Percentiles rank a stretch among this genome's conserved stretches.
Conservation (phyloP, 2,888 invertebrate genomes). For the Masnerella sp. region DNA sequence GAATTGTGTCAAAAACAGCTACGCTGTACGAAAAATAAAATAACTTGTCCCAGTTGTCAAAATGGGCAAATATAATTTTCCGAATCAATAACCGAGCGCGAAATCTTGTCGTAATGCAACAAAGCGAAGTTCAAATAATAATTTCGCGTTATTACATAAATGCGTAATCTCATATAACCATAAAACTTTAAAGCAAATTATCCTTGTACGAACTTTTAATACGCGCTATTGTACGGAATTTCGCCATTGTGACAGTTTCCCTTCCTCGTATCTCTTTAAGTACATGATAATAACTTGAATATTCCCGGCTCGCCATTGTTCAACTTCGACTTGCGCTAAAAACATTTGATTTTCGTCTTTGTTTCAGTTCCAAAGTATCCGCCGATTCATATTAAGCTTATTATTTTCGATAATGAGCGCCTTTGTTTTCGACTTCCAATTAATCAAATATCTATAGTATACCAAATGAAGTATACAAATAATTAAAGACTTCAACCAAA, state of each 20-base stretch:
- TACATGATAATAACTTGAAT: slow-evolving; percentile 52
- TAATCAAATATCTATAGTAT: not conserved
- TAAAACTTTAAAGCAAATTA: slow-evolving; percentile 55
- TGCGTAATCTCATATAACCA: slow-evolving; percentile 38
- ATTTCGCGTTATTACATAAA: too few relatives aligned
- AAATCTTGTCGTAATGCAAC: too few relatives aligned
- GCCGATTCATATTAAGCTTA: slow-evolving; percentile 29
- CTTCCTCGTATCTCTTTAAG: slow-evolving; percentile 51
- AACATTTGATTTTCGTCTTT: slow-evolving; percentile 43
- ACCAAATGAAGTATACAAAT: too few relatives aligned
- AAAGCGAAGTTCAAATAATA: too few relatives aligned
- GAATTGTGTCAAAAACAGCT: too few relatives aligned
- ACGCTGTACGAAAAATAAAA: too few relatives aligned
- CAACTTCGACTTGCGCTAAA: slow-evolving; percentile 42
- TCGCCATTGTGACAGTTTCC: slow-evolving; percentile 49
- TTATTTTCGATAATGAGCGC: slow-evolving; percentile 31
- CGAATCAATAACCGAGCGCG: slow-evolving; percentile 1
- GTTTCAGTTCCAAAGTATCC: slow-evolving; percentile 30
- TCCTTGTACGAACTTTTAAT: slow-evolving; percentile 56
- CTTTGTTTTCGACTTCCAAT: slow-evolving; percentile 10
- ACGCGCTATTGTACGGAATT: slow-evolving; percentile 48
- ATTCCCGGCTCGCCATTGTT: slow-evolving; percentile 41
- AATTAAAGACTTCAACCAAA: not conserved
- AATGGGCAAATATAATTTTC: too few relatives aligned
- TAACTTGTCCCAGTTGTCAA: too few relatives aligned